A percentile compares a stretch with the other conserved stretches of the same genome.
These are phyloP conservation scores for Salmo trutta DNA, from an alignment of 2,797 vertebrate species.

Conservation along the genomic window DNA sequence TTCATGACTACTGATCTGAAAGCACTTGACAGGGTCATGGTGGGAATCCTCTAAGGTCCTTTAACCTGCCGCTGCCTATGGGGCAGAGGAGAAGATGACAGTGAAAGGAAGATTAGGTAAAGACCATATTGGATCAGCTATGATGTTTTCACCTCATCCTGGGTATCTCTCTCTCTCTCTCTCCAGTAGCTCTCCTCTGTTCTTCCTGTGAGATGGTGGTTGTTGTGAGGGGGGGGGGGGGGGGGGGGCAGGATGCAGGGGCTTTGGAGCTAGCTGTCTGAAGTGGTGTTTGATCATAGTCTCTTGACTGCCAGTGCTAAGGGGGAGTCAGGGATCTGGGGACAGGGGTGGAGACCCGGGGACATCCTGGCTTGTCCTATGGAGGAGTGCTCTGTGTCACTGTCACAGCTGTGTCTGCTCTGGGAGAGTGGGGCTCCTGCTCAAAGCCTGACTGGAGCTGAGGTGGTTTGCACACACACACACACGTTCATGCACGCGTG, in stretches of 20 bases:
- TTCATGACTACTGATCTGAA: not conserved
- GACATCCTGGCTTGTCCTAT: constrained; percentile 22
- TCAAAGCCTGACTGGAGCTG: constrained; percentile 25
- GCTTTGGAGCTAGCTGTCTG: constrained; percentile 31
- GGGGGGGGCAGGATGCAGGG: constrained; percentile 25
- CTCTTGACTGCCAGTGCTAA: constrained; percentile 11
- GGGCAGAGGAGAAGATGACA: not conserved
- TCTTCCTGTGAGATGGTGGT: constrained; percentile 1
- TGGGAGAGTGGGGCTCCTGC: constrained; percentile 10
- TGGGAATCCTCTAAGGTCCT: not conserved
- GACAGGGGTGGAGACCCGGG: constrained; percentile 6
- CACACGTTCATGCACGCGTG: no score
- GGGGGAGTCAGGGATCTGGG: not conserved
- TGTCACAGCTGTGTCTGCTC: constrained; percentile 17
- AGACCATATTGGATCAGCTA: constrained; percentile 29
- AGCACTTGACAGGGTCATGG: not conserved
- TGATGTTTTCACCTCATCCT: constrained; percentile 45
- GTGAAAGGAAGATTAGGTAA: constrained; percentile 3
- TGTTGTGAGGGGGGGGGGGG: not conserved
- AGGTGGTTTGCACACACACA: not conserved
- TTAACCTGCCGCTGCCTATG: not conserved
- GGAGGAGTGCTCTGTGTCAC: constrained; percentile 13
- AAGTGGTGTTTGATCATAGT: constrained; percentile 47
- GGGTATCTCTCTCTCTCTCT: not conserved
- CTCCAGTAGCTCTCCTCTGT: not conserved